phyloP scores from a whole-genome alignment of 1,140 invertebrate genomes.

The Euglossa dilemma region DNA sequence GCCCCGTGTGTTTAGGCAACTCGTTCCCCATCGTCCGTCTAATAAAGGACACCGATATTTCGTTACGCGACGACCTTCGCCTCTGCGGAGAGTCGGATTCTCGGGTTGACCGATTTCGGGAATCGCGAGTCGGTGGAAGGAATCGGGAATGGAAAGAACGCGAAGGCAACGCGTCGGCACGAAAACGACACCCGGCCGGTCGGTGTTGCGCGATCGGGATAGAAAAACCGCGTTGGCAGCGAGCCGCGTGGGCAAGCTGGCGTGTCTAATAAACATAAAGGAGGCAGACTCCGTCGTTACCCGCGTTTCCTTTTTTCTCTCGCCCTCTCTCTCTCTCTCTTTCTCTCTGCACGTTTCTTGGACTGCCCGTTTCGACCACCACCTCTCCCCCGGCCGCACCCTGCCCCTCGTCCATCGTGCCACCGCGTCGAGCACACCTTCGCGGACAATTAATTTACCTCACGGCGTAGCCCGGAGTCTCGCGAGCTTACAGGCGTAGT shows the following conservation, averaged over 20 bases:
- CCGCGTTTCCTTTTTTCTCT: slow-evolving; percentile 46
- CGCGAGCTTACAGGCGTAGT: slow-evolving; percentile 48
- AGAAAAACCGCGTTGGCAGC: slow-evolving; percentile 57
- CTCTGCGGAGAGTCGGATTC: too few species aligned
- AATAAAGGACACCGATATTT: too few species aligned
- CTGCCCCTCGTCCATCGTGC: slow-evolving; percentile 27
- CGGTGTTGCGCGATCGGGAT: slow-evolving; percentile 18
- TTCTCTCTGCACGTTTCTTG: not conserved
- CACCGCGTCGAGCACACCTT: slow-evolving; percentile 51
- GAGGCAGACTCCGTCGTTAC: slow-evolving; percentile 15
- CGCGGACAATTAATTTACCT: slow-evolving; percentile 76
- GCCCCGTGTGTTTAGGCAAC: too few species aligned
- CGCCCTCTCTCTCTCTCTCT: not conserved
- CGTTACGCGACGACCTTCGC: too few species aligned
- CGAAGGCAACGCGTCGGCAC: not conserved
- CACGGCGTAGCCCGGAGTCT: slow-evolving; percentile 57
- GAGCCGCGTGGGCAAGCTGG: slow-evolving; percentile 51
- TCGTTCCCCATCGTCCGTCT: too few species aligned
- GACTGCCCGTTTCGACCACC: slow-evolving; percentile 9
- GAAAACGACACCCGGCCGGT: slow-evolving; percentile 25
- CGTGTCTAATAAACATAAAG: slow-evolving; percentile 75
- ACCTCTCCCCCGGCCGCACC: not conserved
- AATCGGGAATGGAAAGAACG: slow-evolving; percentile 4
- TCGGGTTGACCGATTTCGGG: too few species aligned
- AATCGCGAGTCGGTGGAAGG: too few species aligned